Percentiles rank a stretch among this genome's conserved stretches.
Conservation (phyloP, 2,113 vertebrate genomes). For the Oenanthe oenanthe region DNA sequence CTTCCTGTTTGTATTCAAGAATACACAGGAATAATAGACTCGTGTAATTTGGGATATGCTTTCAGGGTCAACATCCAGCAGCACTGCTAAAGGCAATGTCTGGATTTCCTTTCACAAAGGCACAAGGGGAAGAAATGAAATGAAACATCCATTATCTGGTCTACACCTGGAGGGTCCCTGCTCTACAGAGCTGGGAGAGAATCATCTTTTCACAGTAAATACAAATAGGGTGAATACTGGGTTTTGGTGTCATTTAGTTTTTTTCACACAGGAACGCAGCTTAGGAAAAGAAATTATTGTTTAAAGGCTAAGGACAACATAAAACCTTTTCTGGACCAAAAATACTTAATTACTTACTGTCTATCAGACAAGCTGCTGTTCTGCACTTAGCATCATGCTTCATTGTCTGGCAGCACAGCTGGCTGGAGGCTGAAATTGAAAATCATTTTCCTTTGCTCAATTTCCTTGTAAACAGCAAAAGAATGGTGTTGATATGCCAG, state of each 20-base stretch:
- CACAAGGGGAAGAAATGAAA: constrained; percentile 1
- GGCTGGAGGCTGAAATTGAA: constrained; percentile 33
- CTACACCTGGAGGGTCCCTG: constrained; percentile 10
- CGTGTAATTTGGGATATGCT: neutral
- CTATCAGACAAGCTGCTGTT: constrained; percentile 17
- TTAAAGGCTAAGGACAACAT: neutral
- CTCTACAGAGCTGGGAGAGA: neutral
- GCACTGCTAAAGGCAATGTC: neutral
- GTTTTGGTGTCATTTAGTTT: neutral
- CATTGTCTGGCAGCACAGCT: constrained; percentile 31
- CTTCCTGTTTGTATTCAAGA: neutral
- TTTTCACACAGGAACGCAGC: neutral
- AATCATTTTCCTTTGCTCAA: constrained; percentile 55
- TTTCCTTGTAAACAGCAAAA: constrained; percentile 51
- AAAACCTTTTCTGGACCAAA: neutral
- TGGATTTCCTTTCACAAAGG: constrained; percentile 10
- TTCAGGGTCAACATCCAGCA: neutral
- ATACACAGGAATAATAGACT: neutral
- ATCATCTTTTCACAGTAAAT: constrained; percentile 13
- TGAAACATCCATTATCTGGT: constrained; percentile 36
- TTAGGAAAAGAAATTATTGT: constrained; percentile 17
- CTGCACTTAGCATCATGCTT: constrained; percentile 23
- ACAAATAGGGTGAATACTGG: neutral
- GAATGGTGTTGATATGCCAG: neutral
- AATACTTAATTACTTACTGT: neutral